Conservation (phyloP, 2,888 invertebrate genomes). For the Microchrysa polita region DNA sequence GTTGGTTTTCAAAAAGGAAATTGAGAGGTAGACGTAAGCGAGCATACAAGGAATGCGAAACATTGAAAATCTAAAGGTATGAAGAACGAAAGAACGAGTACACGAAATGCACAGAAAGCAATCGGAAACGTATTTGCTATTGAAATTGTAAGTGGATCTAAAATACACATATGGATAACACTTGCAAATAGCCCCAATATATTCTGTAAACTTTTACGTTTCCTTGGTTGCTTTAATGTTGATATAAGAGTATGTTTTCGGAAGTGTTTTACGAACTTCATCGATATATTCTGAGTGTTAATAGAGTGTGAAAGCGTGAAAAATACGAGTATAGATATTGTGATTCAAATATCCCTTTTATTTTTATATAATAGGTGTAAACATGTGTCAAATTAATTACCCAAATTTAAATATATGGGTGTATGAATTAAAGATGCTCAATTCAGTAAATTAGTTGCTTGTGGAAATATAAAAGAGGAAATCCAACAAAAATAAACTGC, state of each 20-base stretch:
- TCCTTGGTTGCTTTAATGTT: conserved; percentile 22
- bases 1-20: conserved; percentile 32
- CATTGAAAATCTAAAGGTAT: conserved; percentile 1
- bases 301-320: conserved; percentile 39
- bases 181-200: conserved; percentile 42
- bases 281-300: conserved; percentile 35
- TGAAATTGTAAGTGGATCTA: conserved; percentile 44
- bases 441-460: too few species aligned
- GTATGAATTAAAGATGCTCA: too few species aligned
- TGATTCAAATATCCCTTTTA: not conserved
- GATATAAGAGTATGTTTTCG: conserved; percentile 15
- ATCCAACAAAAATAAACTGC: too few species aligned
- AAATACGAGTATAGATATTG: not conserved
- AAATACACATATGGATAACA: conserved; percentile 39
- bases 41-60: not conserved
- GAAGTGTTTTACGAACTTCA: conserved; percentile 33
- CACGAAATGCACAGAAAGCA: conserved; percentile 17
- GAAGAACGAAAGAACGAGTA: conserved; percentile 36
- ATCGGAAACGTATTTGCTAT: conserved; percentile 39
- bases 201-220: conserved; percentile 40
- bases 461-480: too few species aligned
- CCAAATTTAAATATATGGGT: too few species aligned
- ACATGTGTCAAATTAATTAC: too few species aligned
- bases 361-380: too few species aligned
- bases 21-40: conserved; percentile 13